Base-by-base conservation (phyloP, 2,888 invertebrate species). In the Heliconius cydno region DNA sequence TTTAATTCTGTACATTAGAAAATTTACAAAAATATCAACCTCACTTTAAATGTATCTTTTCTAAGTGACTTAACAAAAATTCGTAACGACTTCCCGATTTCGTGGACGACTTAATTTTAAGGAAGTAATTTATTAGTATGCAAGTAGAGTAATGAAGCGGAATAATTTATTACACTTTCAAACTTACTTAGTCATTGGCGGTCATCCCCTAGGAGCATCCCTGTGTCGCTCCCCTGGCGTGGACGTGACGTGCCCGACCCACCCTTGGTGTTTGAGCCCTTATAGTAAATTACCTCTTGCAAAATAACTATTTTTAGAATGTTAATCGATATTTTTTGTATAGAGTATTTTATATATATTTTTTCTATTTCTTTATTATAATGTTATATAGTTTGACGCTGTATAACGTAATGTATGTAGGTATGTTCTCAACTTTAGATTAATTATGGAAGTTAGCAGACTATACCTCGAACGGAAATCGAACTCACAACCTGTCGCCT, bases 91-190 rank as follows among this genome's bases (percentile, higher is more conserved):
- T 52, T 71, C 4, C 28, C 19, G 19, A 19, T 28, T 1, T 28
- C 28, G n/a, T 19, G 30, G 34, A 38, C 34, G 34, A 28, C 19
- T 41, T 75, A 9, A 63, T 66, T 65, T 66, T 75, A 46, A 46
- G 66, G 38, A 63, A 46, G 41, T 66, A 66, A 46, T 66, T 63
- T 12, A 22, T 66, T 12, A 28, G 19, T 19, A 65, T 66, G 63
- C 25, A 65, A 75, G 66, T 66, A 22, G 22, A 9, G 22, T 66
- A 46, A 75, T 30, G 28, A 65, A 65, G 73, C 1, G 7, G 46
- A 75, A 66, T 75, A 75, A 75, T 65, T 75, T 75, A 75, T 66
- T 46, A 75, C 66, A 75, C 41, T 75, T 72, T 72, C 34, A 57
- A 30, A 65, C 65, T 30, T 46, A 60, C 60, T 79, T 70, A 70